Evolutionary conservation across 2,113 vertebrate species (phyloP), one percentile per base, ranked within the genome.

Genomic region (Raphicerus campestris): DNA sequence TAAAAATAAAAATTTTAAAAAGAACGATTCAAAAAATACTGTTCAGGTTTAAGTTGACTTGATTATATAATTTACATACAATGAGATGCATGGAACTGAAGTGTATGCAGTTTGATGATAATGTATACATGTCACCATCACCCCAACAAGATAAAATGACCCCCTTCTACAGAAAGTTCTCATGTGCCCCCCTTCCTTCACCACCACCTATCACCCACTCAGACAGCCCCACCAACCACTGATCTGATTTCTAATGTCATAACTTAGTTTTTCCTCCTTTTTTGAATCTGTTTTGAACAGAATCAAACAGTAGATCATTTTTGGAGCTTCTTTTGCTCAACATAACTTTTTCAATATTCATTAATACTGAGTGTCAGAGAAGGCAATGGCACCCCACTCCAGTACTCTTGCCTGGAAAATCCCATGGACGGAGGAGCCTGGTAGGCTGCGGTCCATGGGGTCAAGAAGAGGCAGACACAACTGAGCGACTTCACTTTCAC

Each of bases 191-290:
- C 56, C 39, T 51, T 35, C 53, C 22, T 75, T 47, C 47, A 2
- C 24, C 28, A 10, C 1, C 42, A 2, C 7, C 28, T 2, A 1
- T 24, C 24, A 2, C 10, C 4, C 1, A 5, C 28, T 6, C 51
- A 60, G 55, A 28, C 11, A 39, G 7, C 60, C n/a, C 55, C 30
- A 24, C 24, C 4, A 55, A 20, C 17, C 39, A 14, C 49, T 55
- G 17, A 16, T 30, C 32, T 2, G 28, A 66, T 55, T 56, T 63
- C 22, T 35, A 14, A 32, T 2, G 26, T 4, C 61, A 19, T 5
- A 70, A 80, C 32, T 75, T 75, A 26, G 39, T 42, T 75, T 75
- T 42, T 75, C 35, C 70, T 75, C 6, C 39, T 75, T 26, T 75
- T 73, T 26, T 75, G 39, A 75, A 26, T 26, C 22, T 75, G 11